Base-by-base conservation (phyloP, 1,140 invertebrate species). In the Hetaerina americana region DNA sequence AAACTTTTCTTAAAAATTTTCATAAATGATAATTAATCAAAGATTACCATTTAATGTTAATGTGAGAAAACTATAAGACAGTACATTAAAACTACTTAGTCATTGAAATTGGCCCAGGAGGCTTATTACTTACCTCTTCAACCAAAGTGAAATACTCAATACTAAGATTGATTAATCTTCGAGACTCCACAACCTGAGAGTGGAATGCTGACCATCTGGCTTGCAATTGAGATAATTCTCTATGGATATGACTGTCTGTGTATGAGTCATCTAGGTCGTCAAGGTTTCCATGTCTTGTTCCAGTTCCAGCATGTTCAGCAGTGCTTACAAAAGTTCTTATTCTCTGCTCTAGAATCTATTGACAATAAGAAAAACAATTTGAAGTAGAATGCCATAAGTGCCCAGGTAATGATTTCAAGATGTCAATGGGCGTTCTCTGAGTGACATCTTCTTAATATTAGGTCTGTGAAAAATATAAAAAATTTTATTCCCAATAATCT, bases 171-270 rank as follows among this genome's bases (percentile, higher is more conserved):
- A 88, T 83, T 25, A 83, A 78, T 15, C 80, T 81, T 76, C 89
- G 84, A 27, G 87, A 89, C 71, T 89, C 86, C 40, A 84, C 83
- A 12, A 92, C 86, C 78, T 89, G 86, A 25, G 83, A 84, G 76
- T 89, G 88, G 76, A 95, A 86, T 73, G 86, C 85, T 26, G 87
- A 84, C 90, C 91, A 92, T 78, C 90, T 88, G 8, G 87, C 85
- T 76, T 88, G 84, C 66, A 94, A 81, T 73, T 87, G 84, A 15
- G 83, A 81, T 8, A 93, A 80, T 77, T 93, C 88, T 25, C 81
- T 81, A 76, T 85, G 78, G 8, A 92, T 85, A 73, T 86, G 84
- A 15, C 82, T 79, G 24, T 87, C 84, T 66, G 89, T 84, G 70
- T 86, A 82, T 74, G 86, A 85, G 75, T 85, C 81, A 73, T 57